These are phyloP conservation scores for Drosophila ambigua DNA, from an alignment of 1,140 invertebrate species.

Conservation along the genomic window DNA sequence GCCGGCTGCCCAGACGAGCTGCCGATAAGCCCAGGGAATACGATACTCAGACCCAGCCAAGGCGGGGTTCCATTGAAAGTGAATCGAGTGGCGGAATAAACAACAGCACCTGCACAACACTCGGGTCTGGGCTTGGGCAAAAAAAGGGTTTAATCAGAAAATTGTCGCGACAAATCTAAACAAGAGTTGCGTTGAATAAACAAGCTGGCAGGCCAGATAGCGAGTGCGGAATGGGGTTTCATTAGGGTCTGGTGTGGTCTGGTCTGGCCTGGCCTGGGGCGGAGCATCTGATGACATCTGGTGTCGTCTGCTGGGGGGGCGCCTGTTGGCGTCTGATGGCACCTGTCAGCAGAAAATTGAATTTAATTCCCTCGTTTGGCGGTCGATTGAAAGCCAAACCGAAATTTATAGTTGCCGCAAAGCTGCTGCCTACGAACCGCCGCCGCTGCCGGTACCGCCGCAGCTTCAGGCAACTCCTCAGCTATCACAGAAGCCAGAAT, in stretches of 20 bases:
- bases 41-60: slow-evolving; percentile 71
- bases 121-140: no score
- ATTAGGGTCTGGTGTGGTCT: background rate
- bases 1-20: slow-evolving; percentile 30
- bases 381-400: slow-evolving; percentile 74
- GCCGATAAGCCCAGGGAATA: slow-evolving; percentile 69
- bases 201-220: background rate
- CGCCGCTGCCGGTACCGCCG: no score
- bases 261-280: background rate
- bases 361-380: slow-evolving; percentile 54
- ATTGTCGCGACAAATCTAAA: slow-evolving; percentile 65
- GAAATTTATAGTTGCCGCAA: slow-evolving; percentile 67
- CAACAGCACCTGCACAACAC: no score
- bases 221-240: no score
- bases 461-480: slow-evolving; percentile 23
- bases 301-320: no score
- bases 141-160: background rate
- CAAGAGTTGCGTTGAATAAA: slow-evolving; percentile 21
- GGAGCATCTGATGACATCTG: no score
- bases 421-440: slow-evolving; percentile 20
- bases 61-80: slow-evolving; percentile 48
- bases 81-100: slow-evolving; percentile 11
- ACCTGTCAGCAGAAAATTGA: slow-evolving; percentile 58
- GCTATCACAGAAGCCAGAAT: slow-evolving; percentile 34
- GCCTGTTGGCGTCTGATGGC: no score